Conservation (phyloP, 2,113 vertebrate species). For the Pelobates fuscus region DNA sequence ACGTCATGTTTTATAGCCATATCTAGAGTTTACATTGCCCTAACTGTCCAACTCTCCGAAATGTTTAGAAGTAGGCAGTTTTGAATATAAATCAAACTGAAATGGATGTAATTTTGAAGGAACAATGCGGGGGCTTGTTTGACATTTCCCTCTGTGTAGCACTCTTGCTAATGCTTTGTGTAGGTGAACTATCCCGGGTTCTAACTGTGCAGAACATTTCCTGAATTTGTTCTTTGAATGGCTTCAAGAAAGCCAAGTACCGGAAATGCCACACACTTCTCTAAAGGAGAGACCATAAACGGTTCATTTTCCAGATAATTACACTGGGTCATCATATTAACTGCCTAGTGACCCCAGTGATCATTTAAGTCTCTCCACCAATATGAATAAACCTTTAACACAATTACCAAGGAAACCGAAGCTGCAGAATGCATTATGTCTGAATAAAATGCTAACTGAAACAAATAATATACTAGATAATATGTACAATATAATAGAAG, state of each 20-base stretch:
- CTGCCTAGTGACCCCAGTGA: background rate
- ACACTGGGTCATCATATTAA: slow-evolving; percentile 5
- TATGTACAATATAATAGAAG: too few relatives aligned
- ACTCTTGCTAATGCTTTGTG: slow-evolving; percentile 5
- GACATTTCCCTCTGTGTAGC: background rate
- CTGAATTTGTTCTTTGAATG: background rate
- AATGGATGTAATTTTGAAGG: background rate
- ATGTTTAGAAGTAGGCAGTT: too few relatives aligned
- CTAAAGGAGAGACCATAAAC: background rate
- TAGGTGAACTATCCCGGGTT: background rate
- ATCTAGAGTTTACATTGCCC: too few relatives aligned
- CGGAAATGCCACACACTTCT: background rate
- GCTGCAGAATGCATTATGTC: too few relatives aligned
- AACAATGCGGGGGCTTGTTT: background rate
- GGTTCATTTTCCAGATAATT: background rate
- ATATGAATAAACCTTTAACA: background rate
- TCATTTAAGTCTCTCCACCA: too few relatives aligned
- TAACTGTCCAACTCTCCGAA: too few relatives aligned
- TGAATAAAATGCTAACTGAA: too few relatives aligned
- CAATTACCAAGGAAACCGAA: too few relatives aligned
- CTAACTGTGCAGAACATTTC: background rate
- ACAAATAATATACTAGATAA: too few relatives aligned
- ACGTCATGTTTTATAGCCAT: too few relatives aligned
- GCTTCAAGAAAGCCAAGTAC: background rate
- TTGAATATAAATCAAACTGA: too few relatives aligned